Base-by-base conservation (phyloP, 2,888 invertebrate species). In the Operophtera brumata region DNA sequence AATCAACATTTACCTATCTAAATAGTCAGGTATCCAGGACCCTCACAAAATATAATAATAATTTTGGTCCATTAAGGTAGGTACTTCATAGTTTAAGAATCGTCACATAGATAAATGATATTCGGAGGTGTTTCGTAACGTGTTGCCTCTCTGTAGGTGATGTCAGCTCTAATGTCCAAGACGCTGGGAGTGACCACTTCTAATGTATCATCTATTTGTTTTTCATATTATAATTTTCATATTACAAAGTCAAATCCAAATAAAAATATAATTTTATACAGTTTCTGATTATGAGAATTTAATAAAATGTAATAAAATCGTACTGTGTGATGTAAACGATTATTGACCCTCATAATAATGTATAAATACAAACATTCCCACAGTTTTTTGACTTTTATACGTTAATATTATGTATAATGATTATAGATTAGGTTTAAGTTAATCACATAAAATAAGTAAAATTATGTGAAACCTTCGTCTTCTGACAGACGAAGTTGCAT, bases 81-180 rank as follows among this genome's bases (percentile, higher is more conserved):
- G 20, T 20, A 20, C 4, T 20, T 20, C 2, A 20, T 20, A 20
- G 20, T 20, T 3, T 3, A 20, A 20, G 30, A 37, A 42, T 37
- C 37, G 36, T 34, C 35, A 41, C 40, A 49, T 64, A 53, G 65
- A 78, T 78, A 78, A 82, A 84, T 79, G 65, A 76, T 71, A 70
- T 70, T 70, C 63, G 53, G 65, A 84, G 76, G 80, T 80, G 79
- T 78, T 69, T 71, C 54, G 54, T 74, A 83, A 85, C 63, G 83
- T 80, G 83, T 78, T 66, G 69, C 67, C 65, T 77, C 84, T 64
- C 83, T 62, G 73, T 81, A 78, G 82, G 82, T 73, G 80, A 82
- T 75, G 56, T 51, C 55, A 55, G 55, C 37, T 44, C 44, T 54
- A 44, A 51, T 37, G 32, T 7, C 11, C 40, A 34, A 58, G 44